Base-by-base conservation (phyloP, 2,888 invertebrate genomes). In the Polymixis lichenea region DNA sequence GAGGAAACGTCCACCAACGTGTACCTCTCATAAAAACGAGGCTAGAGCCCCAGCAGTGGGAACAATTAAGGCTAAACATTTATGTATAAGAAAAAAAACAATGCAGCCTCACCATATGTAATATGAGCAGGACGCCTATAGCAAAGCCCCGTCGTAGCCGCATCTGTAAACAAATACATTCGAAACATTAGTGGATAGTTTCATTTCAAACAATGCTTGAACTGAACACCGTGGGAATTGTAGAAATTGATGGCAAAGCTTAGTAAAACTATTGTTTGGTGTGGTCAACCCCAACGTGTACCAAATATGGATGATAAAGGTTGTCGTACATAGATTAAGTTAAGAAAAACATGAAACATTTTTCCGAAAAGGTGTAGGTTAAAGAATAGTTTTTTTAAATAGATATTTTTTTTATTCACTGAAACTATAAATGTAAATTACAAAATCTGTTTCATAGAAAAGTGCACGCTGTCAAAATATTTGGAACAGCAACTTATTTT, bases 61-160 rank as follows among this genome's bases (percentile, higher is more conserved):
- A 15, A 66, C 5, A 15, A 2, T 15, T 11, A 2, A 51, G 5
- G 9, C 32, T 17, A 1, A 51, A 28, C 13, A 6, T 51, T 9
- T 58, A 58, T 7, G 15, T 38, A 5, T 46, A 49, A 60, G 49
- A n/a, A 72, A 78, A 73, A n/a, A 72, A 78, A 73, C 19, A 70
- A 75, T 68, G 53, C 53, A 74, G 75, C 77, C 95, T 95, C 87
- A 96, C 96, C 96, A 95, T 93, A 80, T 96, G 95, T 92, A 96
- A 93, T 88, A 96, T 92, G 89, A 96, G 95, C 77, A 96, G 93
- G 80, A 95, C 91, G 80, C 94, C 94, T 91, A 96, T 91, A 82
- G 92, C 92, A 85, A 94, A 88, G 81, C 93, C 92, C 83, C 95
- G 91, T 88, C 94, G 90, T 85, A 91, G 92, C 93, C 95, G 95